phyloP scores from a whole-genome alignment of 2,113 vertebrate genomes.

The Leptobrachium leishanense region DNA sequence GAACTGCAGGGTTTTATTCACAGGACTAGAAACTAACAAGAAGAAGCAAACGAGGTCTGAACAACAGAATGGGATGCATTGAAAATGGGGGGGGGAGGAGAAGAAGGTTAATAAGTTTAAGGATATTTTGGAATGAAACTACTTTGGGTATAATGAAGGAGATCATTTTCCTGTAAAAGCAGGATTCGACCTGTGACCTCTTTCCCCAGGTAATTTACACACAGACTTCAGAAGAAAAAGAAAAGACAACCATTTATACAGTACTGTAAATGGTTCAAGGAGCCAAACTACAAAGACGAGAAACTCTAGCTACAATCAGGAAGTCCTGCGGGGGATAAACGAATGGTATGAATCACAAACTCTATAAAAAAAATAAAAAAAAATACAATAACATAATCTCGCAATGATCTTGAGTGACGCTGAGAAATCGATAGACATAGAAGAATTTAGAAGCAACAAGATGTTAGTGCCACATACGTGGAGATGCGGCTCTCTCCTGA shows the following conservation, averaged over 20 bases:
- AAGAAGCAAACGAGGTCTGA: conserved; percentile 29
- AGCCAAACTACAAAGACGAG: conserved; percentile 73
- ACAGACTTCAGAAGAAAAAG: conserved; percentile 54
- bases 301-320: conserved; percentile 72
- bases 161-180: conserved; percentile 64
- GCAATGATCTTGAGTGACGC: too few relatives aligned
- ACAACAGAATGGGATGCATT: conserved; percentile 38
- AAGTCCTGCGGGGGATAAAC: conserved; percentile 76
- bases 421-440: too few relatives aligned
- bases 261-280: conserved; percentile 64
- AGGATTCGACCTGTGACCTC: conserved; percentile 54
- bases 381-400: too few relatives aligned
- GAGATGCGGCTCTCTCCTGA: too few relatives aligned
- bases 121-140: conserved; percentile 55
- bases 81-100: conserved; percentile 3
- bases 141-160: conserved; percentile 52
- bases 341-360: neutral
- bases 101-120: conserved; percentile 56
- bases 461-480: too few relatives aligned
- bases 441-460: too few relatives aligned
- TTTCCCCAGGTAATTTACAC: conserved; percentile 56
- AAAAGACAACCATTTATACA: conserved; percentile 55
- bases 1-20: conserved; percentile 46
- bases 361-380: too few relatives aligned
- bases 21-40: conserved; percentile 52